Percentiles rank a stretch among this genome's conserved stretches.
Conservation (phyloP, 1,140 invertebrate species). For the Anastrepha obliqua region DNA sequence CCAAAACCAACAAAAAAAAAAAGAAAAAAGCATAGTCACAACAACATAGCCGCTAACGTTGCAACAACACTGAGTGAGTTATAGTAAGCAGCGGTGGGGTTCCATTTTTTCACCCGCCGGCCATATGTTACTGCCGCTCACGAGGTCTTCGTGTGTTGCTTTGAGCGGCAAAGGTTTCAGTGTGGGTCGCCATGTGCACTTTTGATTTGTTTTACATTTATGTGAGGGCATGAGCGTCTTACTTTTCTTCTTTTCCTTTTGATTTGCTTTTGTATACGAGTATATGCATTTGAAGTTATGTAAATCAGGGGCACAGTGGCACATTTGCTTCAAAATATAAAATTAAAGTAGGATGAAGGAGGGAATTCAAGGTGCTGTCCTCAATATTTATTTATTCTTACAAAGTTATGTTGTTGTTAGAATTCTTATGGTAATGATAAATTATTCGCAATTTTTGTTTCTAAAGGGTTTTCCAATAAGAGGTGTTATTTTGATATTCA, state of each 20-base stretch:
- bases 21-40: too few relatives aligned
- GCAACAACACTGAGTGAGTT: background rate
- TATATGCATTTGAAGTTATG: background rate
- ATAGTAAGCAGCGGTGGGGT: background rate
- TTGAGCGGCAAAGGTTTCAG: background rate
- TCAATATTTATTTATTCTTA: too few relatives aligned
- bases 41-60: too few relatives aligned
- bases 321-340: background rate
- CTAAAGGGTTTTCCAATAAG: too few relatives aligned
- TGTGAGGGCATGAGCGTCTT: background rate
- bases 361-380: too few relatives aligned
- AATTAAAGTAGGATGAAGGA: background rate
- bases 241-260: background rate
- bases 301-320: background rate
- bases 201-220: background rate
- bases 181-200: slow-evolving; percentile 12
- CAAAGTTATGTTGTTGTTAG: too few relatives aligned
- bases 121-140: background rate
- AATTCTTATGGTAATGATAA: too few relatives aligned
- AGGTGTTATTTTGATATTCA: too few relatives aligned
- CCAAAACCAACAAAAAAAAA: background rate
- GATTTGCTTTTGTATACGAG: background rate
- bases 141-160: slow-evolving; percentile 41
- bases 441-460: too few relatives aligned
- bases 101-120: background rate